These are phyloP conservation scores for Rhopalosiphum maidis DNA, from an alignment of 1,140 invertebrate genomes.

Conservation along the genomic window DNA sequence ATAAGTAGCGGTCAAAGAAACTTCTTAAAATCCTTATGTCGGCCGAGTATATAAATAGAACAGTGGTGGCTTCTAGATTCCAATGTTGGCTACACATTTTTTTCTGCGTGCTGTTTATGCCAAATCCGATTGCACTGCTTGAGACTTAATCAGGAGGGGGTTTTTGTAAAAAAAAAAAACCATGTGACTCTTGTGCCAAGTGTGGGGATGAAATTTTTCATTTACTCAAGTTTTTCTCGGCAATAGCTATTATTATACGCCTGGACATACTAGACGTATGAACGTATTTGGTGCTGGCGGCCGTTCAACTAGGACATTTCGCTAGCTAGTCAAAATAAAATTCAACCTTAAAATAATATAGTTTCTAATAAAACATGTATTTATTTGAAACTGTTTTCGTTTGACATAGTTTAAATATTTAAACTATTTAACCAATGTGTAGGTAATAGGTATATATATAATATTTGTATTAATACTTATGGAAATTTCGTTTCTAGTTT, in stretches of 20 bases:
- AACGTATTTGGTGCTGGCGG: constrained; percentile 53
- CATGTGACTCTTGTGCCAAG: constrained; percentile 43
- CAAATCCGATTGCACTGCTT: constrained; percentile 46
- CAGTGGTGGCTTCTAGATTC: constrained; percentile 36
- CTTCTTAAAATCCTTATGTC: constrained; percentile 51
- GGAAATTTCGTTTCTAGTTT: not conserved
- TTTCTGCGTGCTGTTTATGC: constrained; percentile 39
- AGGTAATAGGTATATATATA: not conserved
- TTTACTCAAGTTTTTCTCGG: constrained; percentile 51
- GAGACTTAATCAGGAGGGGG: constrained; percentile 27
- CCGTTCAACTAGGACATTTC: constrained; percentile 51
- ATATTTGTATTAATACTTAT: not conserved
- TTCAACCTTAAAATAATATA: constrained; percentile 41
- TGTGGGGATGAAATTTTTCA: constrained; percentile 55
- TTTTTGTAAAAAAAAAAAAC: constrained; percentile 26
- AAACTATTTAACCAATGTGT: not conserved
- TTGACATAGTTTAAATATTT: constrained; percentile 25
- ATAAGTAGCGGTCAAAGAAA: constrained; percentile 36
- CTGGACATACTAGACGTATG: constrained; percentile 46
- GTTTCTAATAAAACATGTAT: constrained; percentile 11
- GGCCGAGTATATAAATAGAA: constrained; percentile 45
- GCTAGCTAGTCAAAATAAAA: constrained; percentile 44
- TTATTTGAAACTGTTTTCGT: not conserved
- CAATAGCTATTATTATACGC: constrained; percentile 56
- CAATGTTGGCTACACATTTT: constrained; percentile 43